Conservation (phyloP, 2,113 vertebrate species). For the Dromas ardeola region DNA sequence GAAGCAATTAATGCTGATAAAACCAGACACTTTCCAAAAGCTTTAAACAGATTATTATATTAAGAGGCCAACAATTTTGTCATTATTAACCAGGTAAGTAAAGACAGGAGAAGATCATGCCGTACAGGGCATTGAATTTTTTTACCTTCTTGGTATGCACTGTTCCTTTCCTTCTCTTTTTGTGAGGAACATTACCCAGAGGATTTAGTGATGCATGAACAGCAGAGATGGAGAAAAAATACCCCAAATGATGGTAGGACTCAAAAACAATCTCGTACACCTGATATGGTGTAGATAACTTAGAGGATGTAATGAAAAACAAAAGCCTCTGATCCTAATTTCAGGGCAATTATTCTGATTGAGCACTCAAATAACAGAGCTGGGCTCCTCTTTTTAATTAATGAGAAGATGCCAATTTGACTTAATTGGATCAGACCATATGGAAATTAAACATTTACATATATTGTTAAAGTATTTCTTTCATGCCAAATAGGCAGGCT, state of each 20-base stretch:
- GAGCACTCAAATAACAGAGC: not conserved
- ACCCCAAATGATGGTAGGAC: not conserved
- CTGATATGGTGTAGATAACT: not conserved
- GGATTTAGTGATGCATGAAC: not conserved
- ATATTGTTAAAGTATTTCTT: not conserved
- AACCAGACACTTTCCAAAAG: not conserved
- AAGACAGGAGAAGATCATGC: not conserved
- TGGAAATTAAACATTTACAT: not conserved
- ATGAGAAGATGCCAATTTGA: not conserved
- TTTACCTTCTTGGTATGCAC: not conserved
- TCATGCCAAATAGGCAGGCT: not conserved
- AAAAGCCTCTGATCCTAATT: not conserved
- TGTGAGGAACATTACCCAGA: not conserved
- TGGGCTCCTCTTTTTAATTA: not conserved
- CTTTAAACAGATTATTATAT: not conserved
- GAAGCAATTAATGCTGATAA: not conserved
- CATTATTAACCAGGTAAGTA: not conserved
- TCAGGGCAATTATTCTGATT: not conserved
- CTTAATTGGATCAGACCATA: not conserved
- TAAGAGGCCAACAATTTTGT: not conserved
- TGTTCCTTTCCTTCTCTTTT: not conserved
- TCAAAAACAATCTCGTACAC: not conserved
- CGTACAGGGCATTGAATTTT: not conserved
- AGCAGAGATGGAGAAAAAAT: not conserved
- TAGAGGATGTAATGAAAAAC: not conserved